These are phyloP conservation scores for Eospalax fontanierii DNA, from an alignment of 2,797 vertebrate genomes.

Conservation along the genomic window DNA sequence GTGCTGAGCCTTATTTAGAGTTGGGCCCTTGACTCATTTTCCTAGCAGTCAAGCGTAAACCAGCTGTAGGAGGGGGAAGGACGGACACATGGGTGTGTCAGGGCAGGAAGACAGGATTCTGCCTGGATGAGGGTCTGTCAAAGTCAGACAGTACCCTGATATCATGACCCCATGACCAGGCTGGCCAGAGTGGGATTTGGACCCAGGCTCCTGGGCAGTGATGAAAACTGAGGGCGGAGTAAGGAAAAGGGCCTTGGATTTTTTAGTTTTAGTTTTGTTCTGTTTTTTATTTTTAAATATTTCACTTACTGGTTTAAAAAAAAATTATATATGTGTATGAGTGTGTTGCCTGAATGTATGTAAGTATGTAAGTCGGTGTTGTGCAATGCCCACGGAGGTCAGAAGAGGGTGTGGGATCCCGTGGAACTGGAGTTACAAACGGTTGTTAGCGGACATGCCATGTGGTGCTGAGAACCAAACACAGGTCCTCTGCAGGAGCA, in stretches of 20 bases:
- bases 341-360: no score
- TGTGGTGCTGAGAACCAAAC: no score
- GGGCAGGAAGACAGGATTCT: neutral
- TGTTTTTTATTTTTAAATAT: no score
- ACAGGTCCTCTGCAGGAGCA: no score
- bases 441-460: no score
- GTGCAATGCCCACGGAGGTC: no score
- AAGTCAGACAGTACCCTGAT: neutral
- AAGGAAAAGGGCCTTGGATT: neutral
- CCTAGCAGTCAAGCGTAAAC: neutral
- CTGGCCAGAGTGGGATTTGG: neutral
- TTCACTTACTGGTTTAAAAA: no score
- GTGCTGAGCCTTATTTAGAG: neutral
- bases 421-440: no score
- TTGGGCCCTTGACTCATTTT: neutral
- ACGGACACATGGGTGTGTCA: accelerated
- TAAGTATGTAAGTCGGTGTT: no score
- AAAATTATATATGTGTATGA: no score
- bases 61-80: neutral
- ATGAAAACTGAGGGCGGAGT: neutral
- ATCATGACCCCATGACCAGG: neutral
- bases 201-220: neutral
- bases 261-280: neutral
- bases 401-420: no score
- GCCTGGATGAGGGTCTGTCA: neutral